These are phyloP conservation scores for Hemicentrotus pulcherrimus DNA, from an alignment of 35 echinoderm and acorn worm species.

Conservation along the genomic window DNA sequence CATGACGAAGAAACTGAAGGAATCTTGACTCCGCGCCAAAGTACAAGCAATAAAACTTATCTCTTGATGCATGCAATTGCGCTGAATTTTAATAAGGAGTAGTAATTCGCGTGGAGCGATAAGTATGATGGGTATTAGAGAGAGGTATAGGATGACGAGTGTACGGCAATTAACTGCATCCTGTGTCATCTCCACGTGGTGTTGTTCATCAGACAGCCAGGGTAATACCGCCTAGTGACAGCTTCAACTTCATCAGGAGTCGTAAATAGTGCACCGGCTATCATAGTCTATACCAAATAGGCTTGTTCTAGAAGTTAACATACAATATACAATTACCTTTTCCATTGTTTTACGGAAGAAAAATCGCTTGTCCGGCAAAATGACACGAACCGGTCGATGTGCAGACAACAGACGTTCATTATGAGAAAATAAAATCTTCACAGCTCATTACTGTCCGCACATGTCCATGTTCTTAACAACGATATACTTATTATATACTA, in stretches of 20 bases:
- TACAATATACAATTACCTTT: too few relatives aligned
- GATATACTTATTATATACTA: too few relatives aligned
- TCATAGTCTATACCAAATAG: not conserved
- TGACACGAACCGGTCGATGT: too few relatives aligned
- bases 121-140: not conserved
- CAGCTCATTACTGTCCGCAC: too few relatives aligned
- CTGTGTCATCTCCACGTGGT: not conserved
- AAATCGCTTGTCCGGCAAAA: too few relatives aligned
- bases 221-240: not conserved
- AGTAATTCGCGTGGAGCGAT: not conserved
- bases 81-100: not conserved
- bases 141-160: not conserved
- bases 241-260: not conserved
- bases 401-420: too few relatives aligned
- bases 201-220: not conserved
- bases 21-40: not conserved
- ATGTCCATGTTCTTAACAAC: too few relatives aligned
- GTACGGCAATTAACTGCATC: not conserved
- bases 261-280: not conserved
- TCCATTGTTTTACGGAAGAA: too few relatives aligned
- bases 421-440: too few relatives aligned
- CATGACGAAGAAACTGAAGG: not conserved
- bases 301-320: too few relatives aligned
- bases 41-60: slow-evolving; percentile 11
- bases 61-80: not conserved